Base-by-base conservation (phyloP, 2,888 invertebrate species). In the Parelbella ahira region DNA sequence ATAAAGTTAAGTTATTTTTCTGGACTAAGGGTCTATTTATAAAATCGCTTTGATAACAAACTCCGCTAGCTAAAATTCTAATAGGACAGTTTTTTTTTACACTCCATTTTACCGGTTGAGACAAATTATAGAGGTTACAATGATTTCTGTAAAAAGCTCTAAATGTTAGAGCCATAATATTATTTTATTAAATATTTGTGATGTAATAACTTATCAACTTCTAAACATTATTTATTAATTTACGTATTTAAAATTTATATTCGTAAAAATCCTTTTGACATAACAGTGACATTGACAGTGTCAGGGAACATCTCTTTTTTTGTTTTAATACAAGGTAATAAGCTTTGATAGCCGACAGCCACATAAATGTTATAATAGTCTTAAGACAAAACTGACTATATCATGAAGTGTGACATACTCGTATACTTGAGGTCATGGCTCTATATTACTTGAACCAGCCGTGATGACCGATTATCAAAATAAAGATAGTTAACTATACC, bases 81-180 rank as follows among this genome's bases (percentile, higher is more conserved):
- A 66, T 10, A 38, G 72, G 62, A 53, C 60, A 60, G 52, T 58
- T 63, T 57, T 53, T 68, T 12, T 51, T 49, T 45, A 63, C 48
- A 69, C 56, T 67, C 68, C 69, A 77, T 63, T 68, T 74, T 23
- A 70, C 69, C 59, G 76, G 74, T 69, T 75, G 75, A 59, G 72
- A 68, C 68, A 76, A 48, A 51, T 58, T 68, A 47, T 60, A 57
- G 38, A 76, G 37, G 50, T 56, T 59, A 53, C 64, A 56, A 58
- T 58, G 64, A 58, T 71, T 75, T 58, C 67, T 74, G 53, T 56
- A 63, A 34, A 81, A 55, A 49, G 65, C 53, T 59, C 74, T 78
- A 57, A 63, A 65, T n/a, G 67, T 53, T 36, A 78, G 59, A 54
- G 86, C 73, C 86, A 86, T 86, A 51, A 47, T 44, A 29, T 37